These are phyloP conservation scores for Drosophila ficusphila DNA, from an alignment of 1,140 invertebrate species.

Conservation along the genomic window DNA sequence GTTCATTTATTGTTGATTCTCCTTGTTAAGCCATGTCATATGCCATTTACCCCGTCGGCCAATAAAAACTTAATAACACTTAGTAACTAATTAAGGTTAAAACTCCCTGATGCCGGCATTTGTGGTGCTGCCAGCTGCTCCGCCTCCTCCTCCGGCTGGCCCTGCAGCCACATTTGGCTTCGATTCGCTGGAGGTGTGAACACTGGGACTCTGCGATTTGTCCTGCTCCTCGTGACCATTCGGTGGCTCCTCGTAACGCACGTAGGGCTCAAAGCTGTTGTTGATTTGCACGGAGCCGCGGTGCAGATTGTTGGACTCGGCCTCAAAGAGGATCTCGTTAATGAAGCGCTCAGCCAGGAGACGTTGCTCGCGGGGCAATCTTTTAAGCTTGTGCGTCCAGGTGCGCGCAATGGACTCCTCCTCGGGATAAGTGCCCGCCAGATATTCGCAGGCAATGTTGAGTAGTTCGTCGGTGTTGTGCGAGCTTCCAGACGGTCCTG, in stretches of 20 bases:
- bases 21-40: conserved; percentile 10
- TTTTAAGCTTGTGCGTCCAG: conserved; percentile 75
- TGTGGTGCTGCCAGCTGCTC: conserved; percentile 1
- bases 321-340: conserved; percentile 82
- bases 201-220: conserved; percentile 78
- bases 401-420: conserved; percentile 78
- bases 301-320: conserved; percentile 75
- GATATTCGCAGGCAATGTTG: conserved; percentile 78
- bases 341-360: conserved; percentile 78
- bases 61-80: conserved; percentile 54
- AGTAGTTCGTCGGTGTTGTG: conserved; percentile 73
- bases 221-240: conserved; percentile 62
- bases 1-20: conserved; percentile 15
- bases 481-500: background rate
- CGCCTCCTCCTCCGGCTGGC: background rate
- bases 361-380: conserved; percentile 68
- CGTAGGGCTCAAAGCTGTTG: conserved; percentile 77
- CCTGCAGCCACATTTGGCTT: conserved; percentile 29
- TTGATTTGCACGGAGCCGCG: conserved; percentile 79
- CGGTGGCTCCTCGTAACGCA: conserved; percentile 65
- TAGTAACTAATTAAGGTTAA: conserved; percentile 22
- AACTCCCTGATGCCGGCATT: conserved; percentile 24
- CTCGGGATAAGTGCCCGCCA: conserved; percentile 72
- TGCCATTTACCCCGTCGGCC: conserved; percentile 11
- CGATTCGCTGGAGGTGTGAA: conserved; percentile 69